These are phyloP conservation scores for Aspidiotus destructor DNA, from an alignment of 2,888 invertebrate species.

Conservation along the genomic window DNA sequence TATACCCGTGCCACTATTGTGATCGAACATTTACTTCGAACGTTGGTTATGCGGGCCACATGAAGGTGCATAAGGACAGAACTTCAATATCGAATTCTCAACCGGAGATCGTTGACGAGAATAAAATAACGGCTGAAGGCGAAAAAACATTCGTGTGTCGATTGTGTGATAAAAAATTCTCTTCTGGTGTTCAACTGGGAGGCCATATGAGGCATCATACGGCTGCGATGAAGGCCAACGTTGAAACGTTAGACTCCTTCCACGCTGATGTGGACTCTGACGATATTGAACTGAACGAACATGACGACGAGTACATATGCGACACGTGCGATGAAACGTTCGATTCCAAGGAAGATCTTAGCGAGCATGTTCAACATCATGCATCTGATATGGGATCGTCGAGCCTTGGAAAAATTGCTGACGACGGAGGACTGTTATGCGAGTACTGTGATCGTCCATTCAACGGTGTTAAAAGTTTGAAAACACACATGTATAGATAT, in stretches of 20 bases:
- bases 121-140: not conserved
- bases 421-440: not conserved
- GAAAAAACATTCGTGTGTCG: not conserved
- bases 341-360: not conserved
- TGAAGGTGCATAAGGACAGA: not conserved
- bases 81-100: not conserved
- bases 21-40: not conserved
- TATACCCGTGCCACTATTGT: not conserved
- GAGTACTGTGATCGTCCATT: not conserved
- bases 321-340: not conserved
- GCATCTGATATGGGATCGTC: not conserved
- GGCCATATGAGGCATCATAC: not conserved
- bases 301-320: not conserved
- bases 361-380: not conserved
- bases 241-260: not conserved
- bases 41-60: not conserved
- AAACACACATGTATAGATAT: slow-evolving; percentile 4
- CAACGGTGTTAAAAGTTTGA: not conserved
- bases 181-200: not conserved
- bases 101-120: not conserved
- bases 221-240: not conserved
- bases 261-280: not conserved
- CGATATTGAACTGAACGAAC: not conserved
- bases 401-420: not conserved
- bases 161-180: not conserved